Conservation (phyloP, 2,113 vertebrate species). For the Puntigrus tetrazona region DNA sequence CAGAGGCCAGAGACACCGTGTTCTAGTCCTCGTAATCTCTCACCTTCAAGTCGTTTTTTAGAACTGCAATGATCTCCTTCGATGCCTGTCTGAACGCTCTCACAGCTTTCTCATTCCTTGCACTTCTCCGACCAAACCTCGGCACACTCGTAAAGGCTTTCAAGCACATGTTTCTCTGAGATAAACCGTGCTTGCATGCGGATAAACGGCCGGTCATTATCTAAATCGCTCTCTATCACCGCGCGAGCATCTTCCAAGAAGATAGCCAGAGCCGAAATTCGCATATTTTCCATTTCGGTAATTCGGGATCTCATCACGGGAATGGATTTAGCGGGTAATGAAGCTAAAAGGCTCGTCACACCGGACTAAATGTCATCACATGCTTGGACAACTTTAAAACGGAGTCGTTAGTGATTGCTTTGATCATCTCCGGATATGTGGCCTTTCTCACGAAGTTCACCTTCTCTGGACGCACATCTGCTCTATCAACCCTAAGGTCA, state of each 20-base stretch:
- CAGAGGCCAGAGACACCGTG: not conserved
- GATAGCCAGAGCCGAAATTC: not conserved
- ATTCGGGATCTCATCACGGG: slow-evolving; percentile 25
- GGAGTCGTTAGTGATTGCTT: slow-evolving; percentile 11
- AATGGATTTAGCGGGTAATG: slow-evolving; percentile 19
- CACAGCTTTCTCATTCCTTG: not conserved
- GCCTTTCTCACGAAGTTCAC: not conserved
- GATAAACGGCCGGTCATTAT: not conserved
- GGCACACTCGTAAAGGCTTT: not conserved
- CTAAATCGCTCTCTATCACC: slow-evolving; percentile 12
- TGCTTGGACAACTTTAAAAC: not conserved
- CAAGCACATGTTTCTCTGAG: not conserved
- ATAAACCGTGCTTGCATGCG: not conserved
- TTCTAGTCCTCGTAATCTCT: slow-evolving; percentile 17
- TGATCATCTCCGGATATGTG: slow-evolving; percentile 24
- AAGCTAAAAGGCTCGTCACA: not conserved
- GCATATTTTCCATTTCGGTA: slow-evolving; percentile 19
- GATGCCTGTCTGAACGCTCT: not conserved
- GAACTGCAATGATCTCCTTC: not conserved
- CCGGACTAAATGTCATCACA: slow-evolving; percentile 6
- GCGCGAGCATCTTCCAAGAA: not conserved
- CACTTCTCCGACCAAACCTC: slow-evolving; percentile 7
- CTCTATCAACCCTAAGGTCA: not conserved
- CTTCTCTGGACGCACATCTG: not conserved
- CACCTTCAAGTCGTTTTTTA: not conserved